Conservation (phyloP, 1,140 invertebrate genomes). For the Polyergus mexicanus region DNA sequence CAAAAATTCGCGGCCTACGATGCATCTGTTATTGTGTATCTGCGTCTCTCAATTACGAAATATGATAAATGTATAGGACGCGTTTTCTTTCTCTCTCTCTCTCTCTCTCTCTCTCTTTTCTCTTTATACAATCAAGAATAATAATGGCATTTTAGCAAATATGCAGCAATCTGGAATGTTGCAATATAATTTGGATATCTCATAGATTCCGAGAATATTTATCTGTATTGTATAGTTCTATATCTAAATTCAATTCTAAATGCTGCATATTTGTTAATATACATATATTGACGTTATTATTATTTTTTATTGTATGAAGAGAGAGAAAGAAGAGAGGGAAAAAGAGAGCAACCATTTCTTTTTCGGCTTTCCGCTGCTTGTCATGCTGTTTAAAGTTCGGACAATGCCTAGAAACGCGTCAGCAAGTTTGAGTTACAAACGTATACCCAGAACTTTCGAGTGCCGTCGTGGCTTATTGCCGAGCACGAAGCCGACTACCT, state of each 20-base stretch:
- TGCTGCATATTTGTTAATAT: too few relatives aligned
- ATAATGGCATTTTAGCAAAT: too few relatives aligned
- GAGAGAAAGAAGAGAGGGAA: too few relatives aligned
- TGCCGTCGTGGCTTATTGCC: conserved; percentile 80
- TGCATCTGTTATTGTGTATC: conserved; percentile 22
- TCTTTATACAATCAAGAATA: too few relatives aligned
- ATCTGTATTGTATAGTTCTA: too few relatives aligned
- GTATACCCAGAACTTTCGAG: conserved; percentile 73
- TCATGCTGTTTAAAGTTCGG: not conserved
- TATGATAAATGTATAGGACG: not conserved
- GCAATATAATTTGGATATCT: too few relatives aligned
- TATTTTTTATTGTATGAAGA: too few relatives aligned
- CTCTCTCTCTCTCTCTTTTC: too few relatives aligned
- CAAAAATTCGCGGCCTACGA: not conserved
- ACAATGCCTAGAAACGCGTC: conserved; percentile 57
- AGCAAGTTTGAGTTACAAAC: conserved; percentile 68
- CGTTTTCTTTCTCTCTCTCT: not conserved
- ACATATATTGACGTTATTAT: too few relatives aligned
- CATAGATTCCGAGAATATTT: too few relatives aligned
- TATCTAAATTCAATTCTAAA: too few relatives aligned
- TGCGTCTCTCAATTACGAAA: not conserved
- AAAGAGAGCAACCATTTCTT: not conserved
- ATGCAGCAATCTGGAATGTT: too few relatives aligned
- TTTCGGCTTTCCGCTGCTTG: conserved; percentile 13
- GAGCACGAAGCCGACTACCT: conserved; percentile 82